Evolutionary conservation across 2,113 vertebrate species (phyloP).

Genomic region (Pollimyrus isidori): DNA sequence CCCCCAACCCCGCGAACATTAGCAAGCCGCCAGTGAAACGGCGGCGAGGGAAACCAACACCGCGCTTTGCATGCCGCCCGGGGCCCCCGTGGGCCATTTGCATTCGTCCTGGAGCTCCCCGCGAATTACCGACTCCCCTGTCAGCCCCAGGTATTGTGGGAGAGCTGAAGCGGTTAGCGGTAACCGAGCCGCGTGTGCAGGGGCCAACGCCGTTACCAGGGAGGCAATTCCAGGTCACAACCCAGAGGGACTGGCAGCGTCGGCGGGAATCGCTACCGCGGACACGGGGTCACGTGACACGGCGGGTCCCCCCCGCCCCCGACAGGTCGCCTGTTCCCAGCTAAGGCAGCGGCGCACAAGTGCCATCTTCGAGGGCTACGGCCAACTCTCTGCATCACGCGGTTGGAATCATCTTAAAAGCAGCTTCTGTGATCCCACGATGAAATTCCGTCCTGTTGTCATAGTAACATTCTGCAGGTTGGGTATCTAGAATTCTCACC

Average conservation of each 20-base stretch:
- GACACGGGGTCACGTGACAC: neutral
- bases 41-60: conserved; percentile 22
- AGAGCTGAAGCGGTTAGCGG: neutral
- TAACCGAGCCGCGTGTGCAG: neutral
- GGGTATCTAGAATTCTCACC: neutral
- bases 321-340: neutral
- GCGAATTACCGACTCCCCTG: conserved; percentile 32
- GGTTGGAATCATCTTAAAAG: neutral
- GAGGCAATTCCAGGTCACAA: too few species aligned
- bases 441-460: neutral
- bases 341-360: neutral
- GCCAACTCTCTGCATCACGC: neutral
- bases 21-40: conserved; percentile 17
- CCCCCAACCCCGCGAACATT: neutral
- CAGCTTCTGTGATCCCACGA: neutral
- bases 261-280: neutral
- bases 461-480: neutral
- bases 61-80: conserved; percentile 51
- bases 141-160: neutral
- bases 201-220: too few species aligned
- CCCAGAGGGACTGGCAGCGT: neutral
- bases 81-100: conserved; percentile 46
- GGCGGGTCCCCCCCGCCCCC: neutral
- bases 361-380: neutral
- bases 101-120: conserved; percentile 37